phyloP scores from a whole-genome alignment of 2,113 vertebrate genomes.

The Paramisgurnus dabryanus region DNA sequence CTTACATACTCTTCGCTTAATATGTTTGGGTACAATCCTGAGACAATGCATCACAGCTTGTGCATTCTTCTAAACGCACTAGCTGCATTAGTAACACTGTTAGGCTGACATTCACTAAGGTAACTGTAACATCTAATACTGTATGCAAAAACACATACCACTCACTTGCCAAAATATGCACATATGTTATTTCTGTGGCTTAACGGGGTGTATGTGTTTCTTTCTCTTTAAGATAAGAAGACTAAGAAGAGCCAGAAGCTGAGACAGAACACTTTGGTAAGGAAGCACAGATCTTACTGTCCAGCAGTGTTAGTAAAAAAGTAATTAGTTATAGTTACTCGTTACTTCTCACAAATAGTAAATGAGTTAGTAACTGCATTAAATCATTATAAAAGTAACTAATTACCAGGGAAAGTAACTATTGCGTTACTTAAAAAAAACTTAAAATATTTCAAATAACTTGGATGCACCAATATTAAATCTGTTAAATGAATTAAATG shows the following conservation, averaged over 20 bases:
- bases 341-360: no score
- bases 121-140: not conserved
- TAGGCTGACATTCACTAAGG: not conserved
- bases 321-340: no score
- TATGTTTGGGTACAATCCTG: not conserved
- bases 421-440: no score
- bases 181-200: not conserved
- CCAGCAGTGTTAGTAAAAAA: constrained; percentile 1
- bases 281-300: constrained; percentile 46
- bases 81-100: not conserved
- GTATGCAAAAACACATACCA: not conserved
- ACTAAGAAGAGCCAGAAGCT: constrained; percentile 25
- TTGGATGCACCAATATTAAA: no score
- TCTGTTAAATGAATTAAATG: no score
- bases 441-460: no score
- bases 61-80: not conserved
- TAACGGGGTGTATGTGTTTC: not conserved
- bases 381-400: no score
- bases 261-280: not conserved
- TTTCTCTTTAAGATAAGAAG: not conserved
- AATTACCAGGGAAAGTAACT: no score
- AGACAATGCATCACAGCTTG: not conserved
- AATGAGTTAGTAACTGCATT: no score
- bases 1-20: constrained; percentile 9
- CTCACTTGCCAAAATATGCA: not conserved